Percentiles rank a stretch among this genome's conserved stretches.
These are phyloP conservation scores for Petrocephalus schoutedeni DNA, from an alignment of 2,797 vertebrate species.

Conservation along the genomic window DNA sequence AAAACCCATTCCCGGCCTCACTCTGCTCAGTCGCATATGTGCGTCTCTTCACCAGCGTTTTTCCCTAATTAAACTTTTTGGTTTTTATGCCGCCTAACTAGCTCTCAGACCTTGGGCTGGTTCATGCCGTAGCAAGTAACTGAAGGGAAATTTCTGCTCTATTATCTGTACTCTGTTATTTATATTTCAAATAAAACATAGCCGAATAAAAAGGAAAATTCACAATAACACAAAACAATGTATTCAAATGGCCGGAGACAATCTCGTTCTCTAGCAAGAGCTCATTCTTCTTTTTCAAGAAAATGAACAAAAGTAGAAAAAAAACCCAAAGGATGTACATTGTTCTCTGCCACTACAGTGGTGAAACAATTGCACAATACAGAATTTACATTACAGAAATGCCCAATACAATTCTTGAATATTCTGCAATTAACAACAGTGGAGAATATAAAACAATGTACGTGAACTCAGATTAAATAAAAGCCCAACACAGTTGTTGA, in stretches of 20 bases:
- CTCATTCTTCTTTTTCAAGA: neutral
- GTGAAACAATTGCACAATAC: neutral
- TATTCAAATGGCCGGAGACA: neutral
- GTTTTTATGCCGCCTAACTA: neutral
- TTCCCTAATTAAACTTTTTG: neutral
- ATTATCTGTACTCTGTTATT: neutral
- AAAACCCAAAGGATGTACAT: neutral
- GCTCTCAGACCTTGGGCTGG: neutral
- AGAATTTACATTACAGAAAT: neutral
- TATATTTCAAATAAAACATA: neutral
- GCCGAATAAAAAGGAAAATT: neutral
- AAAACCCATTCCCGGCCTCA: neutral
- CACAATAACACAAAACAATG: neutral
- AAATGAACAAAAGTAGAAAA: neutral
- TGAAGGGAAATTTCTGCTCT: neutral
- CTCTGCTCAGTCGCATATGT: neutral
- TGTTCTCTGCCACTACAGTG: neutral
- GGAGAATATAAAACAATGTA: neutral
- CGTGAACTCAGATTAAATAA: neutral
- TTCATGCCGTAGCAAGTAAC: neutral
- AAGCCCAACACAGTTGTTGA: neutral
- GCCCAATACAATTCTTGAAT: neutral
- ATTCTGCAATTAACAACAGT: neutral
- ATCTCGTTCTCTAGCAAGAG: neutral
- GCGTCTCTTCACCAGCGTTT: neutral